Base-by-base conservation (phyloP, 2,113 vertebrate genomes). In the Dicentrarchus labrax region DNA sequence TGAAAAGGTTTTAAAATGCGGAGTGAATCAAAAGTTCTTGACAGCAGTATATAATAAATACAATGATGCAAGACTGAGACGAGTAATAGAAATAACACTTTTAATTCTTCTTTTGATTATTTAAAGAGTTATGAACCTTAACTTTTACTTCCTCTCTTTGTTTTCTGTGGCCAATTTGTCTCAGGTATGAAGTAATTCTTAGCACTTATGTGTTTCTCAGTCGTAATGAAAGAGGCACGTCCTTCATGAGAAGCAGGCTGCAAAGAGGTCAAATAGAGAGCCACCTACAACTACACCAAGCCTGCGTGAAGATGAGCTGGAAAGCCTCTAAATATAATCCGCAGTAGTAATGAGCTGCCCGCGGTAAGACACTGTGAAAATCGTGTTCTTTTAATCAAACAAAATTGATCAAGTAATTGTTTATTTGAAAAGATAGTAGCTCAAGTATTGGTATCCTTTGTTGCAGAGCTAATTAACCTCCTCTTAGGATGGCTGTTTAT, bases 391-490 rank as follows among this genome's bases (percentile, higher is more conserved):
- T 82, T 82, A 81, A 83, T 91, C 73, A 89, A 78, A 75, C 57
- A 62, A 9, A 78, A 77, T 51, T 71, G 74, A 87, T 84, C 38
- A 61, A 61, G 71, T 80, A 74, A 84, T 74, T 89, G 77, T 89
- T 84, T 78, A 82, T 84, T 73, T 80, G 30, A 70, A 76, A 71
- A 71, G 78, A 87, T 62, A 59, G 53, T n/a, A 60, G 53, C 59
- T 85, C 15, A 24, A 66, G 76, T 81, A 81, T 71, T 10, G 15
- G 65, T 22, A 50, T 65, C 74, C 64, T 15, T 19, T 30, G 59
- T 73, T 51, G 62, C 67, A 71, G 36, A 78, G 60, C 61, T 87
- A 86, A 91, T 91, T 86, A 90, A 87, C 85, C 79, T 84, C 73
- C 84, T 86, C 47, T 62, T 50, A 60, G 38, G 19, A 15, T 6